Evolutionary conservation across 2,888 invertebrate species (phyloP).

Genomic region (Mythimna lalbum): DNA sequence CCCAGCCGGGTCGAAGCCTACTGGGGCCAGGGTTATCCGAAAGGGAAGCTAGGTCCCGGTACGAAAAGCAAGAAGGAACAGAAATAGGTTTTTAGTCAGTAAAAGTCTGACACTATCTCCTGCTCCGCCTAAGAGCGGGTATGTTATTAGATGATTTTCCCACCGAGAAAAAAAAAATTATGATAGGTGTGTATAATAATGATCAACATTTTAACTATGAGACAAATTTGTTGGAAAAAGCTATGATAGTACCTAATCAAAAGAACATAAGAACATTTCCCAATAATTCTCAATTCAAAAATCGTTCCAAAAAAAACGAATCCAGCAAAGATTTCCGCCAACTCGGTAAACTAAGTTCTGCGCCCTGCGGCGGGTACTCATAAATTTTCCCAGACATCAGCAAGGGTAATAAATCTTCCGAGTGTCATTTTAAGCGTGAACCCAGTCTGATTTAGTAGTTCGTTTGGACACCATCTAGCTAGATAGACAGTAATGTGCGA

Average conservation of each 20-base stretch:
- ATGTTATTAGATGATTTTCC: too few species aligned
- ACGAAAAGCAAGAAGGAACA: too few species aligned
- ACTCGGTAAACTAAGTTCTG: slow-evolving; percentile 41
- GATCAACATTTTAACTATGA: background rate
- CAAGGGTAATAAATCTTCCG: slow-evolving; percentile 40
- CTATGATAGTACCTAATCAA: background rate
- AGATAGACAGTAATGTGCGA: slow-evolving; percentile 32
- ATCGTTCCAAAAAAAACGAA: background rate
- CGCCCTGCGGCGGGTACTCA: slow-evolving; percentile 32
- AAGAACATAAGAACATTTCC: background rate
- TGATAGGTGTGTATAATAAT: too few species aligned
- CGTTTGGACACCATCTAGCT: slow-evolving; percentile 1
- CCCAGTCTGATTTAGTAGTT: slow-evolving; percentile 49
- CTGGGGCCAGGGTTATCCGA: too few species aligned
- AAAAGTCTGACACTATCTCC: too few species aligned
- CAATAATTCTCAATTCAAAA: slow-evolving; percentile 7
- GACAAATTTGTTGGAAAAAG: background rate
- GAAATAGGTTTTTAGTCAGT: too few species aligned
- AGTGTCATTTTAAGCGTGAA: slow-evolving; percentile 55
- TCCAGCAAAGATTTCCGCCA: slow-evolving; percentile 3
- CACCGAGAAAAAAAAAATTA: too few species aligned
- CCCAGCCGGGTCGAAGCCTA: too few species aligned
- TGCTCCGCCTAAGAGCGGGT: too few species aligned
- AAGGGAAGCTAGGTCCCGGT: too few species aligned
- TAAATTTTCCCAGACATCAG: slow-evolving; percentile 46